phyloP scores from a whole-genome alignment of 2,888 invertebrate genomes.

The Endomychus coccineus region DNA sequence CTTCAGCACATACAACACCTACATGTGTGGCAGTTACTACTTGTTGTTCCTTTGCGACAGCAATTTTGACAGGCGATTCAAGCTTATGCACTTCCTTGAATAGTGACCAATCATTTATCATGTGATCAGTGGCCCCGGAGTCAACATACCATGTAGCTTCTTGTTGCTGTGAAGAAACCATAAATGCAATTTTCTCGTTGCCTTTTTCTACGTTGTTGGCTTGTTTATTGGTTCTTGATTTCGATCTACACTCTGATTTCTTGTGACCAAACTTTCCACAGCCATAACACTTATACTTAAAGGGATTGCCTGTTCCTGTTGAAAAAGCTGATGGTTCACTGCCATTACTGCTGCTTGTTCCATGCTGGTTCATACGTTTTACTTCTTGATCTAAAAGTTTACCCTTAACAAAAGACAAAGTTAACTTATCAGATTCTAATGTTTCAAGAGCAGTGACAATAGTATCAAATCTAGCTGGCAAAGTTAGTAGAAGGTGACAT shows the following conservation, averaged over 20 bases:
- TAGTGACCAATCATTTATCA: slow-evolving; percentile 11
- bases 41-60: slow-evolving; percentile 28
- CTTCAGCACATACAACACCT: slow-evolving; percentile 15
- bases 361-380: slow-evolving; percentile 8
- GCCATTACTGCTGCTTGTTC: no score
- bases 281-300: slow-evolving; percentile 2
- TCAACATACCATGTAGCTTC: slow-evolving; percentile 21
- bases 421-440: slow-evolving; percentile 13
- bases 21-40: slow-evolving; percentile 30
- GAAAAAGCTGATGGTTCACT: no score
- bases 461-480: slow-evolving; percentile 21
- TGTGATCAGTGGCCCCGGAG: slow-evolving; percentile 26
- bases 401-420: slow-evolving; percentile 24
- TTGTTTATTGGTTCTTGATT: neutral
- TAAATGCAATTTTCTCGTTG: no score
- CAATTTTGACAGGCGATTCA: slow-evolving; percentile 28
- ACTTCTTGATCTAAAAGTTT: slow-evolving; percentile 23
- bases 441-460: slow-evolving; percentile 25
- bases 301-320: no score
- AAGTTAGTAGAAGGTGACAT: slow-evolving; percentile 19
- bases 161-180: neutral
- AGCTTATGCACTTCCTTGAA: slow-evolving; percentile 19
- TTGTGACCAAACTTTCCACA: slow-evolving; percentile 3
- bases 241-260: neutral
- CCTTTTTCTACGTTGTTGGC: neutral